phyloP scores from a whole-genome alignment of 2,888 invertebrate genomes.

The Kryphioiulus occultus region DNA sequence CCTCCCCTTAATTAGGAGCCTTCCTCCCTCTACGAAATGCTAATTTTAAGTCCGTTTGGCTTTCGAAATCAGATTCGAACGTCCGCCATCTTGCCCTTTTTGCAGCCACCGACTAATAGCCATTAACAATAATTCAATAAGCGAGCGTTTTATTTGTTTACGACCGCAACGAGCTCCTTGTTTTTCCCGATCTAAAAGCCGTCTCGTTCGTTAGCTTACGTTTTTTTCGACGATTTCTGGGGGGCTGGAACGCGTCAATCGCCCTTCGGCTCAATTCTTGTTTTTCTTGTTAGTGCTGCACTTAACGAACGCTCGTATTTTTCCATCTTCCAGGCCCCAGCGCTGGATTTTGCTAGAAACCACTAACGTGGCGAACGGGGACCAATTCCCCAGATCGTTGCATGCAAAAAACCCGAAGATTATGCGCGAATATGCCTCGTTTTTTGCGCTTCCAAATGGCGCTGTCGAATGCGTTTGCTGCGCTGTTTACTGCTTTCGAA shows the following conservation, averaged over 20 bases:
- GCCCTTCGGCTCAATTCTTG: constrained; percentile 5
- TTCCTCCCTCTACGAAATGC: background rate
- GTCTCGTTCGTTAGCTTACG: background rate
- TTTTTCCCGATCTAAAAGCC: background rate
- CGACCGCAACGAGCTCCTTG: constrained; percentile 5
- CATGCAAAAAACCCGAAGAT: background rate
- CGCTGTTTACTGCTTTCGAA: too few relatives aligned
- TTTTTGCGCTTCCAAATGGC: background rate
- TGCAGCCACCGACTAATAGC: background rate
- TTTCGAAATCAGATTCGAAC: background rate
- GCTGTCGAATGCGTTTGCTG: background rate
- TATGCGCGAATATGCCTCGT: background rate
- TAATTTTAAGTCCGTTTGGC: background rate
- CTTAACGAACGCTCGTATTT: background rate
- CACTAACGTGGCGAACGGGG: constrained; percentile 5
- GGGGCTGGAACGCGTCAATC: background rate
- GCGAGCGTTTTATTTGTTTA: background rate
- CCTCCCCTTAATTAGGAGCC: background rate
- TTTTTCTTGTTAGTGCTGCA: background rate
- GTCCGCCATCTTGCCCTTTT: background rate
- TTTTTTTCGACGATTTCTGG: background rate
- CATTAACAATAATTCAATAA: background rate
- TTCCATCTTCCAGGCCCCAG: background rate
- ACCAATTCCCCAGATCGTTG: background rate
- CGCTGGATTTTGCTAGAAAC: background rate